Conservation (phyloP, 2,888 invertebrate genomes). For the Lamellibrachia columna region DNA sequence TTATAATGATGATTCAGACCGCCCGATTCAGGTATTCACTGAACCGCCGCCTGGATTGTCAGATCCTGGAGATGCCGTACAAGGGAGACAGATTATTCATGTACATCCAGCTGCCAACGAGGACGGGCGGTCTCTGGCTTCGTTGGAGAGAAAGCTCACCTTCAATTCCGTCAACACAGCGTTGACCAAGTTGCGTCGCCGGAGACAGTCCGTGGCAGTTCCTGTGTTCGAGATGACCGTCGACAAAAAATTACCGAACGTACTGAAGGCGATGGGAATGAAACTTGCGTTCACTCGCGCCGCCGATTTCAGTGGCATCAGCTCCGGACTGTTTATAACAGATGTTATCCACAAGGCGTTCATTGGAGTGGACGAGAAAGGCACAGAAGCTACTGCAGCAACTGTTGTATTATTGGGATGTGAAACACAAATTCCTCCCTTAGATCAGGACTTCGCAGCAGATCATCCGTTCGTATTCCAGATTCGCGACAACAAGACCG, state of each 20-base stretch:
- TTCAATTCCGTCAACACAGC: not conserved
- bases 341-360: slow-evolving; percentile 59
- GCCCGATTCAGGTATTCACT: slow-evolving; percentile 71
- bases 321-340: slow-evolving; percentile 47
- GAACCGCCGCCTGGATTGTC: slow-evolving; percentile 74
- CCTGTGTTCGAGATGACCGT: slow-evolving; percentile 54
- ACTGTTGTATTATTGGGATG: slow-evolving; percentile 36
- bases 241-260: slow-evolving; percentile 42
- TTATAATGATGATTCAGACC: slow-evolving; percentile 76
- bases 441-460: slow-evolving; percentile 38
- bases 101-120: slow-evolving; percentile 56
- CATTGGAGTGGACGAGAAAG: slow-evolving; percentile 62
- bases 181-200: not conserved
- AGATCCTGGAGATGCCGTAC: slow-evolving; percentile 81
- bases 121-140: slow-evolving; percentile 47
- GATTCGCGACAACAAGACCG: slow-evolving; percentile 42
- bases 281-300: slow-evolving; percentile 43
- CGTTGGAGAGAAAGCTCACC: slow-evolving; percentile 28
- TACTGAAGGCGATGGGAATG: slow-evolving; percentile 52
- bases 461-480: slow-evolving; percentile 60
- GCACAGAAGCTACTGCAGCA: slow-evolving; percentile 61
- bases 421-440: not conserved
- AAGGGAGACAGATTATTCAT: slow-evolving; percentile 53
- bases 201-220: slow-evolving; percentile 39
- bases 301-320: slow-evolving; percentile 59